A percentile compares a stretch with the other conserved stretches of the same genome.
Evolutionary conservation across 2,888 invertebrate species (phyloP).

Genomic region (Carabus problematicus): DNA sequence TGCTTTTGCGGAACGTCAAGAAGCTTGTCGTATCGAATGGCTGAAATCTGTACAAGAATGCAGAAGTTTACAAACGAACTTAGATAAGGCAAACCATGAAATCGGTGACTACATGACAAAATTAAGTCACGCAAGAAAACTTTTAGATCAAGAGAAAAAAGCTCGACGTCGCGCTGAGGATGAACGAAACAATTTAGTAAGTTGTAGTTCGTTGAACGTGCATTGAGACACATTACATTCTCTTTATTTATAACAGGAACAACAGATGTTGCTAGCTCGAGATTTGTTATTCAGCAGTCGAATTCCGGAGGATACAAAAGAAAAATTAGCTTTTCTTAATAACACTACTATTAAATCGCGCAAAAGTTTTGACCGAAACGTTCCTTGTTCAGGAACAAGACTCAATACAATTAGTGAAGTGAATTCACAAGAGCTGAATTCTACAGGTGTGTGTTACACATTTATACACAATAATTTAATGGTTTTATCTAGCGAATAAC

Average conservation of each 20-base stretch:
- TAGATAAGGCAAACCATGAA: constrained; percentile 75
- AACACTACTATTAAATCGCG: constrained; percentile 65
- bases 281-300: constrained; percentile 73
- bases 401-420: constrained; percentile 55
- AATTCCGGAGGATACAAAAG: constrained; percentile 80
- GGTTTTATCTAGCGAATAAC: neutral
- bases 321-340: constrained; percentile 80
- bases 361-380: constrained; percentile 37
- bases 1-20: constrained; percentile 34
- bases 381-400: constrained; percentile 42
- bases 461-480: constrained; percentile 5
- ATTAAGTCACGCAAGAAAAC: constrained; percentile 79
- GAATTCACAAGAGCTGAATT: constrained; percentile 71
- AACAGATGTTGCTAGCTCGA: constrained; percentile 74
- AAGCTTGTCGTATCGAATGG: constrained; percentile 58
- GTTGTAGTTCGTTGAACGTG: constrained; percentile 42
- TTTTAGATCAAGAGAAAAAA: constrained; percentile 81
- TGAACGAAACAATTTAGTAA: constrained; percentile 76
- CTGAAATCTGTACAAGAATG: constrained; percentile 74
- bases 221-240: constrained; percentile 10
- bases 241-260: constrained; percentile 49
- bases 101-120: constrained; percentile 80
- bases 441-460: constrained; percentile 68
- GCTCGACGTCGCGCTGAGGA: constrained; percentile 72
- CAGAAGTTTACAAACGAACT: constrained; percentile 71